Evolutionary conservation across 2,888 invertebrate species (phyloP).

Genomic region (Apamea anceps): DNA sequence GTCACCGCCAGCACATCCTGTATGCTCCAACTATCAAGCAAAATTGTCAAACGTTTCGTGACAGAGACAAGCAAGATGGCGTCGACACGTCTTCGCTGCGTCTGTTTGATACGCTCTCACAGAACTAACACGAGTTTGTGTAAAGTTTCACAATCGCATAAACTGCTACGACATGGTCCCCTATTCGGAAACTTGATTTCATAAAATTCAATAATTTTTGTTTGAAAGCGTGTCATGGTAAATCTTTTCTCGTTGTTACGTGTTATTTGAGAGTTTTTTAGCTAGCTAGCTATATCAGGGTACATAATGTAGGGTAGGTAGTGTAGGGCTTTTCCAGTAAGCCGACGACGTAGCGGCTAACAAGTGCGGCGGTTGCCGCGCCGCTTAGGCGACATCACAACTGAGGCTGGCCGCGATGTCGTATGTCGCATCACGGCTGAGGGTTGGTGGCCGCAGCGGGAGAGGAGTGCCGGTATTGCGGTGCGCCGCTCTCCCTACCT

Average conservation of each 20-base stretch:
- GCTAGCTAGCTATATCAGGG: neutral
- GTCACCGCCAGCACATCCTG: neutral
- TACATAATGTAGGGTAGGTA: neutral
- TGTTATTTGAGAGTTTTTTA: neutral
- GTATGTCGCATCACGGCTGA: too few relatives aligned
- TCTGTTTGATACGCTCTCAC: slow-evolving; percentile 4
- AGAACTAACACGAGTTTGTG: slow-evolving; percentile 14
- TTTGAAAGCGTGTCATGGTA: neutral
- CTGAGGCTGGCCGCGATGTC: too few relatives aligned
- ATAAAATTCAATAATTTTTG: neutral
- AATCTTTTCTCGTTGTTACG: neutral
- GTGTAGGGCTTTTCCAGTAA: too few relatives aligned
- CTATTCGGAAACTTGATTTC: neutral
- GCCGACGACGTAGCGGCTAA: too few relatives aligned
- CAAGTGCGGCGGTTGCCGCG: too few relatives aligned
- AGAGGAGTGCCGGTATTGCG: too few relatives aligned
- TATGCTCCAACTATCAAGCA: neutral
- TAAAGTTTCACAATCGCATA: neutral
- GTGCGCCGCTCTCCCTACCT: too few relatives aligned
- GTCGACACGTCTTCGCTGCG: neutral
- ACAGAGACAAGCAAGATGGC: neutral
- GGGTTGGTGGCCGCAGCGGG: too few relatives aligned
- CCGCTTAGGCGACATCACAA: too few relatives aligned
- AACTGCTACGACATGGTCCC: neutral
- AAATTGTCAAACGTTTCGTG: neutral